Evolutionary conservation across 2,888 invertebrate genomes (phyloP).

Genomic region (Cheilosia pagana): DNA sequence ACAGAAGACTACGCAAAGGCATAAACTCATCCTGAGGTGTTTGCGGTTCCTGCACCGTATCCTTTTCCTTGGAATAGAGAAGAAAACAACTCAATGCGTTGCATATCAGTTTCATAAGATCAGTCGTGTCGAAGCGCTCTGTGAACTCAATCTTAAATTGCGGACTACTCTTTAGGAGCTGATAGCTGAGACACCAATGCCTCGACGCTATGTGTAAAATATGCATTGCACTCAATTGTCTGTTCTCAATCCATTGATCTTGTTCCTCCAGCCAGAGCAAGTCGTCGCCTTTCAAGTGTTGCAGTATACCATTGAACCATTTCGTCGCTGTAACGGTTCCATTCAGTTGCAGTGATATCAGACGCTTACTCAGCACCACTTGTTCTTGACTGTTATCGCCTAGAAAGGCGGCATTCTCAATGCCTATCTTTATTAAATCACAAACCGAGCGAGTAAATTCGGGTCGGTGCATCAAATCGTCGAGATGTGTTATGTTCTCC

Average conservation of each 20-base stretch:
- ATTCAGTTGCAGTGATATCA: slow-evolving; percentile 81
- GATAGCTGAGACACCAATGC: slow-evolving; percentile 82
- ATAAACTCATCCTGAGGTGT: slow-evolving; percentile 25
- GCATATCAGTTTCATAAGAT: slow-evolving; percentile 41
- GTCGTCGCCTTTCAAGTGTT: slow-evolving; percentile 68
- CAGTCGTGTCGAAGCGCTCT: slow-evolving; percentile 5
- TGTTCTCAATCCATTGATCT: slow-evolving; percentile 75
- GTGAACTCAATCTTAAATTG: slow-evolving; percentile 81
- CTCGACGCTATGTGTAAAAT: slow-evolving; percentile 80
- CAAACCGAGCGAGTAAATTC: slow-evolving; percentile 80
- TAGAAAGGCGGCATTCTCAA: slow-evolving; percentile 81
- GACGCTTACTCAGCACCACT: slow-evolving; percentile 78
- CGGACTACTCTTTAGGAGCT: slow-evolving; percentile 80
- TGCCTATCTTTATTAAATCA: slow-evolving; percentile 82
- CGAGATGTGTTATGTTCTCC: slow-evolving; percentile 81
- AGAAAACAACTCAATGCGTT: slow-evolving; percentile 81
- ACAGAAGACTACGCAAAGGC: slow-evolving; percentile 33
- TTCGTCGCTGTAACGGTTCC: slow-evolving; percentile 79
- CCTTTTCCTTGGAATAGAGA: slow-evolving; percentile 64
- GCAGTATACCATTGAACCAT: slow-evolving; percentile 78
- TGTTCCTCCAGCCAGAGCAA: slow-evolving; percentile 77
- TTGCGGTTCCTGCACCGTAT: slow-evolving; percentile 7
- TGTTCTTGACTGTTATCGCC: slow-evolving; percentile 81
- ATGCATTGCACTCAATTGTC: slow-evolving; percentile 78
- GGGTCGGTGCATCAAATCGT: slow-evolving; percentile 80